These are phyloP conservation scores for Plebejus anna DNA, from an alignment of 2,888 invertebrate species.

Conservation along the genomic window DNA sequence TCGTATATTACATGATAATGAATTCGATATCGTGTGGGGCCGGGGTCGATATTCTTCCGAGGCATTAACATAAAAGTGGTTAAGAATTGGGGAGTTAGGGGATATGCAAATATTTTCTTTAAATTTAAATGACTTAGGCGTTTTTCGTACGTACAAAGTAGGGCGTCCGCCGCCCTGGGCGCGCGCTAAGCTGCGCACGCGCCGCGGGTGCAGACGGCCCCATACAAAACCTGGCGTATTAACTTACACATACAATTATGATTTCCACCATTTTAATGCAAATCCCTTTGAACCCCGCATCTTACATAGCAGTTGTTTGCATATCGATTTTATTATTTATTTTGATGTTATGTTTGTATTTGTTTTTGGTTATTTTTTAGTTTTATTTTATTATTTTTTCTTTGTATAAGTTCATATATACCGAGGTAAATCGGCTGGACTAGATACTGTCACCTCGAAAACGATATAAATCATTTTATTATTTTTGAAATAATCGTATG, in stretches of 20 bases:
- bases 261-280: constrained; percentile 67
- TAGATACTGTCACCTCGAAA: constrained; percentile 69
- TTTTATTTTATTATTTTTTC: constrained; percentile 63
- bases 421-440: constrained; percentile 48
- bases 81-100: constrained; percentile 70
- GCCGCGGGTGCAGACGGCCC: constrained; percentile 62
- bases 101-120: constrained; percentile 78
- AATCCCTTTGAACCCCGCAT: constrained; percentile 43
- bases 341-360: constrained; percentile 77
- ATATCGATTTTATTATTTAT: constrained; percentile 67
- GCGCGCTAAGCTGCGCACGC: constrained; percentile 57
- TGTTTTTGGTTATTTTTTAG: constrained; percentile 70
- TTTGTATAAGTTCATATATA: constrained; percentile 62
- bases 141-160: constrained; percentile 46
- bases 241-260: constrained; percentile 29
- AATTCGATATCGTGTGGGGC: constrained; percentile 60
- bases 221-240: constrained; percentile 26
- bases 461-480: constrained; percentile 75
- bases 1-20: constrained; percentile 68
- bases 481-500: constrained; percentile 74
- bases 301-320: constrained; percentile 55
- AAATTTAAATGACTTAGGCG: constrained; percentile 57
- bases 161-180: constrained; percentile 47
- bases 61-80: constrained; percentile 72
- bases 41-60: constrained; percentile 65